Percentiles rank a stretch among this genome's conserved stretches.
These are phyloP conservation scores for Anguilla rostrata DNA, from an alignment of 2,113 vertebrate species.

Conservation along the genomic window DNA sequence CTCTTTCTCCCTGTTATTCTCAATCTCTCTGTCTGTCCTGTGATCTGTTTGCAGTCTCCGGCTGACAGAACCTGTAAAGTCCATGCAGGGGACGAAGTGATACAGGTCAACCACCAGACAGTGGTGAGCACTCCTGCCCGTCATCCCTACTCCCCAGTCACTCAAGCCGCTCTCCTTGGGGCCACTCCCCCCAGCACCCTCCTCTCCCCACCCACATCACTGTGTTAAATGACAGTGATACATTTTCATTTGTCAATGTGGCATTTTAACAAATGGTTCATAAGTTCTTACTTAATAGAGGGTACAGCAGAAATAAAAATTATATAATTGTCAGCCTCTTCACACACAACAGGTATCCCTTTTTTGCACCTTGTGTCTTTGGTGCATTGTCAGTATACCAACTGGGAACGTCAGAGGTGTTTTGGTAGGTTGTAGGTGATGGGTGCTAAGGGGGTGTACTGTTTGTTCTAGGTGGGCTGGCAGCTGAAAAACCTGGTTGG, in stretches of 20 bases:
- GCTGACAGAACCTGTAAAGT: constrained; percentile 91
- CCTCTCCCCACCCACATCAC: background rate
- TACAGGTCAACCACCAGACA: constrained; percentile 91
- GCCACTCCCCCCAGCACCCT: background rate
- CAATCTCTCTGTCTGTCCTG: constrained; percentile 32
- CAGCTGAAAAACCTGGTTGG: constrained; percentile 90
- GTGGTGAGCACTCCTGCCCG: constrained; percentile 79
- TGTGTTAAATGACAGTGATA: background rate
- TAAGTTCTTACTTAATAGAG: background rate
- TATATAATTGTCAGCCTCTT: background rate
- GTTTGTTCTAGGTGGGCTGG: constrained; percentile 88
- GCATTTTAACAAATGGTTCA: background rate
- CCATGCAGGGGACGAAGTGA: constrained; percentile 93
- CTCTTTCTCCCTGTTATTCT: background rate
- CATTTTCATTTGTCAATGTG: background rate
- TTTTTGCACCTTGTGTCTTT: background rate
- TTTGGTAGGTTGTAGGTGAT: background rate
- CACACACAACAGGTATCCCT: background rate
- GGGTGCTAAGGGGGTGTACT: background rate
- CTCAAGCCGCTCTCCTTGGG: background rate
- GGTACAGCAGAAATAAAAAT: background rate
- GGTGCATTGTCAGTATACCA: background rate
- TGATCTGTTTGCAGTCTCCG: constrained; percentile 74
- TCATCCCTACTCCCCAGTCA: background rate
- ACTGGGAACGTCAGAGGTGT: background rate